Percentiles rank a stretch among this genome's conserved stretches.
Evolutionary conservation across 2,797 vertebrate species (phyloP).

Genomic region (Ctenosaura bakeri): DNA sequence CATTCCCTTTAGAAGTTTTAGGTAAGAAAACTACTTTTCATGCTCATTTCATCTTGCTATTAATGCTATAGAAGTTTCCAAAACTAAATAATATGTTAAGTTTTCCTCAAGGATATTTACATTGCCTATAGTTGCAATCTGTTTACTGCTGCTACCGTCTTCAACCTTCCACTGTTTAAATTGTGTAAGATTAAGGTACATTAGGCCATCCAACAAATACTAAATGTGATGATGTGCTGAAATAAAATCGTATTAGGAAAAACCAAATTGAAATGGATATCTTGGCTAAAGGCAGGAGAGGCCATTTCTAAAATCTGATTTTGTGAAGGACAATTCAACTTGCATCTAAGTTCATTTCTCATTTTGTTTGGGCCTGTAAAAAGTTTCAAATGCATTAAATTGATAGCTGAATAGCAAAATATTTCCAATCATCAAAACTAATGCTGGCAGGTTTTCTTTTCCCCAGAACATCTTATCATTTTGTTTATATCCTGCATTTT

Average conservation of each 20-base stretch:
- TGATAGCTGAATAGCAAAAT: conserved; percentile 56
- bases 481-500: no score
- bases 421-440: conserved; percentile 51
- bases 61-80: conserved; percentile 45
- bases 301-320: conserved; percentile 48
- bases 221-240: conserved; percentile 55
- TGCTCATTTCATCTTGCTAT: conserved; percentile 52
- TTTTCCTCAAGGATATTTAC: conserved; percentile 59
- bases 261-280: conserved; percentile 61
- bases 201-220: conserved; percentile 51
- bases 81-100: conserved; percentile 59
- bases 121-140: conserved; percentile 46
- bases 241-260: conserved; percentile 58
- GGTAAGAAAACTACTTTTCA: conserved; percentile 16
- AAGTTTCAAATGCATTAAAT: conserved; percentile 24
- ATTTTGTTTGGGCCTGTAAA: conserved; percentile 47
- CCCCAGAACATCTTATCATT: no score
- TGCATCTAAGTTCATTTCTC: conserved; percentile 27
- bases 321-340: conserved; percentile 49
- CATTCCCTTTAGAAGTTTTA: conserved; percentile 48
- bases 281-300: conserved; percentile 63
- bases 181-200: conserved; percentile 47
- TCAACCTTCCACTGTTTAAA: conserved; percentile 25
- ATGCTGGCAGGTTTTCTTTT: conserved; percentile 48
- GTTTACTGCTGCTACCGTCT: conserved; percentile 33